Conservation (phyloP, 2,113 vertebrate species). For the Trematomus loennbergii region DNA sequence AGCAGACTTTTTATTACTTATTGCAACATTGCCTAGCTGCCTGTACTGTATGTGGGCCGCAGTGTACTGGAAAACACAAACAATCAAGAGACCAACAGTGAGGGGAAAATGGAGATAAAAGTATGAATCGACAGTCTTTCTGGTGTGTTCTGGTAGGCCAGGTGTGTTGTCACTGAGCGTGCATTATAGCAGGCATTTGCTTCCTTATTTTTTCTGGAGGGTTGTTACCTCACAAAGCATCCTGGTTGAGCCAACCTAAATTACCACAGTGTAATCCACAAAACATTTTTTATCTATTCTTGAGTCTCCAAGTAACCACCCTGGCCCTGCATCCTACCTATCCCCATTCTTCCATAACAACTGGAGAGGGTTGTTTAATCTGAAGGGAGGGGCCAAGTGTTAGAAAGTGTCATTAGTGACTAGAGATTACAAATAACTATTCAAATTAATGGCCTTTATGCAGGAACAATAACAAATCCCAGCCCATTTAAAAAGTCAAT, state of each 20-base stretch:
- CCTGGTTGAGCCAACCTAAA: conserved; percentile 69
- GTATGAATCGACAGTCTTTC: background rate
- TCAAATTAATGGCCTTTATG: background rate
- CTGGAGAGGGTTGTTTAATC: conserved; percentile 12
- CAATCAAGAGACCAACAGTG: background rate
- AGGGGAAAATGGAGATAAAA: background rate
- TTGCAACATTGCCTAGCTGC: conserved; percentile 1
- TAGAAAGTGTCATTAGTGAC: conserved; percentile 21
- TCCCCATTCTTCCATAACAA: background rate
- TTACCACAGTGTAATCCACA: conserved; percentile 75
- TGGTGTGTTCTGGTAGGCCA: background rate
- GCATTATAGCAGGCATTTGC: background rate
- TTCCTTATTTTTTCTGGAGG: conserved; percentile 39
- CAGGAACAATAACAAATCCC: conserved; percentile 16
- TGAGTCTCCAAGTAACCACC: conserved; percentile 55
- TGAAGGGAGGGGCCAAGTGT: background rate
- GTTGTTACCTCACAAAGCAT: conserved; percentile 53
- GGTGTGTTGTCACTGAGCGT: conserved; percentile 1
- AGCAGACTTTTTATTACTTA: conserved; percentile 3
- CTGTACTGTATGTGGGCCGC: background rate
- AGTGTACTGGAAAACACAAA: conserved; percentile 3
- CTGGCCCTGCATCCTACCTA: background rate
- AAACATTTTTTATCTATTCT: conserved; percentile 79
- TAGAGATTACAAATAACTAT: background rate
- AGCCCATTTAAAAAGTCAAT: background rate